phyloP scores from a whole-genome alignment of 2,113 vertebrate genomes.

The Anolis sagrei region DNA sequence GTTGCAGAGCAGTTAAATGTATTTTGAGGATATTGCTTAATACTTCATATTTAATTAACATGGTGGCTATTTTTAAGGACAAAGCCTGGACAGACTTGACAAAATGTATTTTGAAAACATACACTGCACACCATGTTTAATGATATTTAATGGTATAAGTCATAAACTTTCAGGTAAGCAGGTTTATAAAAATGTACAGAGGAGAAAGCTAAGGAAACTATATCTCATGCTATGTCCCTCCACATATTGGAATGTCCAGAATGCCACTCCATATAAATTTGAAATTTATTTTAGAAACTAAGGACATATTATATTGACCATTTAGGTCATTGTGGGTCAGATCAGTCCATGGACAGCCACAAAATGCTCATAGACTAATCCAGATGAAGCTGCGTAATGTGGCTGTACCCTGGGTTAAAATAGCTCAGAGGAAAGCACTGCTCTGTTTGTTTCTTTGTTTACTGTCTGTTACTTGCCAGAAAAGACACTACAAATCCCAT shows the following conservation, averaged over 20 bases:
- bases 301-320: no score
- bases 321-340: no score
- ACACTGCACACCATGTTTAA: neutral
- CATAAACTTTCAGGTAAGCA: neutral
- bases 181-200: neutral
- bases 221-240: neutral
- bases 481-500: no score
- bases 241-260: neutral
- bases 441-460: no score
- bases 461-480: no score
- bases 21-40: conserved; percentile 16
- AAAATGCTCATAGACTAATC: no score
- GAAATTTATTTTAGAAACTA: no score
- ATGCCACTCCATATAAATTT: no score
- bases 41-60: conserved; percentile 6
- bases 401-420: no score
- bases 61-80: neutral
- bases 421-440: no score
- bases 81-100: conserved; percentile 14
- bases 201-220: neutral
- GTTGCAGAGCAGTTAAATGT: conserved; percentile 12
- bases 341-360: no score
- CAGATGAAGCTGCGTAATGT: no score
- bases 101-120: neutral
- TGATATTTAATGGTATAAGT: neutral